Conservation (phyloP, 2,797 vertebrate species). For the Cyclura pinguis region DNA sequence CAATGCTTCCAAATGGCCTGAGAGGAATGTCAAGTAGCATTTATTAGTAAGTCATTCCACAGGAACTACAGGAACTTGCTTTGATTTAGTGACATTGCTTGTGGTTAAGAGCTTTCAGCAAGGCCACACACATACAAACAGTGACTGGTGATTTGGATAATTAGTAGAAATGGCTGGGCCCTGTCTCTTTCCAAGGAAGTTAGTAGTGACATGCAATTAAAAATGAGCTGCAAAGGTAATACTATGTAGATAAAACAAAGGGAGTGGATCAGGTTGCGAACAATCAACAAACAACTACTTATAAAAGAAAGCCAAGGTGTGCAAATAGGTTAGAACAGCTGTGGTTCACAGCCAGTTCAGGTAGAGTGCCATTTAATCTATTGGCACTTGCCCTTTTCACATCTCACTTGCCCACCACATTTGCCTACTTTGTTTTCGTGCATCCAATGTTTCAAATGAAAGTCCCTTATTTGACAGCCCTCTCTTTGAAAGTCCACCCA, state of each 20-base stretch:
- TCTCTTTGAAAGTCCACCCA: too few species aligned
- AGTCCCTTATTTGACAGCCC: too few species aligned
- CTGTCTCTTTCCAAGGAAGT: constrained; percentile 78
- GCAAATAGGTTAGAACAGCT: not conserved
- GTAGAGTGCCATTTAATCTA: not conserved
- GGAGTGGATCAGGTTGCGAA: constrained; percentile 53
- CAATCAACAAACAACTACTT: constrained; percentile 45
- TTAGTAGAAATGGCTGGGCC: constrained; percentile 78
- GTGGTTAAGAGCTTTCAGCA: constrained; percentile 78
- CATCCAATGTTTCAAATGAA: too few species aligned
- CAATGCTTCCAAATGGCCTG: constrained; percentile 66
- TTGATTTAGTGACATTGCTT: constrained; percentile 80
- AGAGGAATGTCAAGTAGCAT: constrained; percentile 74
- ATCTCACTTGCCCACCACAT: not conserved
- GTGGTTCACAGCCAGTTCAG: constrained; percentile 4
- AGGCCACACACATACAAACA: constrained; percentile 77
- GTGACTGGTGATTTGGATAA: constrained; percentile 79
- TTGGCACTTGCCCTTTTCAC: not conserved
- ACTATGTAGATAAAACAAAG: constrained; percentile 50
- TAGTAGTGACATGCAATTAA: constrained; percentile 81
- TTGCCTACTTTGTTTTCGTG: too few species aligned
- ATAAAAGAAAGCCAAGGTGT: not conserved
- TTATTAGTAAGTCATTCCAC: constrained; percentile 74
- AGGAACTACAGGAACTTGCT: constrained; percentile 68
- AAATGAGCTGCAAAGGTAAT: constrained; percentile 69